A percentile compares a stretch with the other conserved stretches of the same genome.
Evolutionary conservation across 2,113 vertebrate genomes (phyloP).

Genomic region (Eptatretus burgeri): DNA sequence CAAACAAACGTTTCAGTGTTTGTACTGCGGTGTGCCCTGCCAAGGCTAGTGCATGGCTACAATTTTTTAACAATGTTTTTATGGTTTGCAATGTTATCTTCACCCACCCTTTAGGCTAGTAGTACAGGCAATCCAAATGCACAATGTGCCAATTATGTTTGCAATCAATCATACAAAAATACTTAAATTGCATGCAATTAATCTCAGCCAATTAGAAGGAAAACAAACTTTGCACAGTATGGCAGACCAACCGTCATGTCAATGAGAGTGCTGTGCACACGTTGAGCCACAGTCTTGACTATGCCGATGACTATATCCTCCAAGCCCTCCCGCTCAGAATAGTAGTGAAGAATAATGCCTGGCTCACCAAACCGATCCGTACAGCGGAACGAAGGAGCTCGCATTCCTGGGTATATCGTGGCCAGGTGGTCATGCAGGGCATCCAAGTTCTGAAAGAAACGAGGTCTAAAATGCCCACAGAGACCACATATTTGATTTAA

Average conservation of each 20-base stretch:
- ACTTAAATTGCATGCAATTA: background rate
- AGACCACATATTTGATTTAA: too few species aligned
- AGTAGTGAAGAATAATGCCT: conserved; percentile 87
- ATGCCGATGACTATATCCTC: conserved; percentile 97
- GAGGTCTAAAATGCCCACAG: too few species aligned
- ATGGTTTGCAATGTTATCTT: too few species aligned
- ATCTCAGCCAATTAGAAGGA: too few species aligned
- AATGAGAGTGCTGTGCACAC: conserved; percentile 89
- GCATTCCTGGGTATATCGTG: conserved; percentile 94
- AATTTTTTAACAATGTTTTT: too few species aligned
- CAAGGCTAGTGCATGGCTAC: too few species aligned
- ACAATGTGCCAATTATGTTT: background rate
- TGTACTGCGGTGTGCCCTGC: too few species aligned
- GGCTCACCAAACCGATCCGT: conserved; percentile 78
- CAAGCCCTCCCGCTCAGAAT: conserved; percentile 82
- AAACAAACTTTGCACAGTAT: too few species aligned
- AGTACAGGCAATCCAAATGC: too few species aligned
- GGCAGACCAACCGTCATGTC: conserved; percentile 63
- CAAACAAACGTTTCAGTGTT: too few species aligned
- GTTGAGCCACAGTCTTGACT: conserved; percentile 88
- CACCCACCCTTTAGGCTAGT: too few species aligned
- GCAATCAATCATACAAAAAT: conserved; percentile 1
- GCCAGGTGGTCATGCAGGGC: conserved; percentile 87
- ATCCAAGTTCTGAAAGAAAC: conserved; percentile 42
- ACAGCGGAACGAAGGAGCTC: conserved; percentile 81